A percentile compares a stretch with the other conserved stretches of the same genome.
phyloP scores from a whole-genome alignment of 2,888 invertebrate species.

The Mamestra brassicae region DNA sequence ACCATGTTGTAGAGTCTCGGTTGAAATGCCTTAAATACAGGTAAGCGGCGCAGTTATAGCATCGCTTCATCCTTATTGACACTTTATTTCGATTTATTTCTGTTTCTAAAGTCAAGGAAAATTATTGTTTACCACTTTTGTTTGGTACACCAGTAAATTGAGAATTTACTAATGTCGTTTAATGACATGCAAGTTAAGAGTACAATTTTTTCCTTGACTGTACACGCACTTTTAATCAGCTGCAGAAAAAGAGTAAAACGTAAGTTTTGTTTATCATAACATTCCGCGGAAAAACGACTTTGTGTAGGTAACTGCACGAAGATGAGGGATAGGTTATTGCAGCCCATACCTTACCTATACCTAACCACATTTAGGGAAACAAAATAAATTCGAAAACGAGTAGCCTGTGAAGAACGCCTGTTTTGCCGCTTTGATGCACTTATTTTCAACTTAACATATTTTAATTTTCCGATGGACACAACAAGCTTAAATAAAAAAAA shows the following conservation, averaged over 20 bases:
- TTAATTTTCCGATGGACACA: no score
- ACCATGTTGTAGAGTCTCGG: not conserved
- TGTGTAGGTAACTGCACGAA: not conserved
- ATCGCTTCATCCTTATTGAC: not conserved
- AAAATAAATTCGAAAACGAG: no score
- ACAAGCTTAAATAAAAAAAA: no score
- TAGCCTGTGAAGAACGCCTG: no score
- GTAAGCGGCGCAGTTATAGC: not conserved
- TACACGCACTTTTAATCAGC: not conserved
- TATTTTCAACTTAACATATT: no score
- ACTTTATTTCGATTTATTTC: not conserved
- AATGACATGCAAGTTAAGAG: no score
- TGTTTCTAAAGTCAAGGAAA: not conserved
- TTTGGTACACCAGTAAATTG: not conserved
- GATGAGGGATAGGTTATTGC: not conserved
- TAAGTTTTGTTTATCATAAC: not conserved
- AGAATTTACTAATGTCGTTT: not conserved
- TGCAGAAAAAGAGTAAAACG: not conserved
- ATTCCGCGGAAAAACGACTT: not conserved
- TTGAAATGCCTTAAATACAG: not conserved
- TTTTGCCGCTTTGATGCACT: no score
- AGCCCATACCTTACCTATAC: no score
- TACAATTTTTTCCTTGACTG: not conserved
- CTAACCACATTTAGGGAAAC: no score
- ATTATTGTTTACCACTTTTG: not conserved